Evolutionary conservation across 2,113 vertebrate species (phyloP), one percentile per base, ranked within the genome.

Genomic region (Azemiops feae): DNA sequence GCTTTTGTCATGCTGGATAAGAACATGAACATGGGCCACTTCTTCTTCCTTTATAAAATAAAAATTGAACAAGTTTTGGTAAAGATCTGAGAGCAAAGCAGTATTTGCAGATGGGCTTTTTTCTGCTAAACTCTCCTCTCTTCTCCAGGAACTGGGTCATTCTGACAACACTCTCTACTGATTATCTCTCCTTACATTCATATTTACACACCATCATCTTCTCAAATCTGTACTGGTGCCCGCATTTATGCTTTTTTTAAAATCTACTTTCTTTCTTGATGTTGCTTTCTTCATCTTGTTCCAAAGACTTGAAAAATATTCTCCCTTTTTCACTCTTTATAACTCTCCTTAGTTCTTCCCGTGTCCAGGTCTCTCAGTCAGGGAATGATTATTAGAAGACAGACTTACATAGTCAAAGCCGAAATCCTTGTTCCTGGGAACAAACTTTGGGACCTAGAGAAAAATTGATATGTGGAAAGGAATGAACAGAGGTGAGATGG

Each of bases 21-120:
- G 85, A 89, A 95, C 87, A 54, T 94, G 89, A 54, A 96, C 91
- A 88, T 60, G 93, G 94, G 1, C 30, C 91, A 96, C 88, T 11
- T 87, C 5, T 5, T 85, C 74, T 43, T 50, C 0, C 96, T 97
- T 94, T 34, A 55, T 54, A 74, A 30, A 34, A 50, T 34, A 60
- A 55, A 81, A 74, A 55, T 4, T 92, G 22, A 54, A 74, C 52
- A 3, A 20, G 2, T 0, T 10, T 94, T 91, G 91, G 3, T 23
- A 91, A 89, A 53, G n/a, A 8, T 90, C 16, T 30, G 4, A 90
- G 45, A 60, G 34, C 7, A 4, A 27, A 57, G 43, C 1, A 45
- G 14, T 39, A 55, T 91, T 58, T 45, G 30, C 20, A 92, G n/a
- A 23, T 87, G 92, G 58, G 22, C 16, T 8, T 25, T 30, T 18